Percentiles rank a stretch among this genome's conserved stretches.
Conservation (phyloP, 2,113 vertebrate species). For the Nothoprocta perdicaria region DNA sequence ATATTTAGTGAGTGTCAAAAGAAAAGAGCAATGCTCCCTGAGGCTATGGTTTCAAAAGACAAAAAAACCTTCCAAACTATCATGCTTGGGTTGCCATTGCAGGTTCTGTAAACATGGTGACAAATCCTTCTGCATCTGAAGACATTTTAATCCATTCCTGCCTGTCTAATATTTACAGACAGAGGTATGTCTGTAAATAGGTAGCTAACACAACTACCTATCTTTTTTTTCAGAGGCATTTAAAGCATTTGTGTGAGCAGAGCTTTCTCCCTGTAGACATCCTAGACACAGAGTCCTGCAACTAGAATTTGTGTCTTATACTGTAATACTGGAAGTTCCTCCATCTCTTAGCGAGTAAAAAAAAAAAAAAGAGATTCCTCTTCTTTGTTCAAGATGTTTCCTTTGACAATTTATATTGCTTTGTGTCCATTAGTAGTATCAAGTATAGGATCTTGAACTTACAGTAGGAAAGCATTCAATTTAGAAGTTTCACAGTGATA, state of each 20-base stretch:
- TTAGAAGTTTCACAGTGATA: neutral
- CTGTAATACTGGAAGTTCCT: neutral
- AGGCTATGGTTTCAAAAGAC: constrained; percentile 16
- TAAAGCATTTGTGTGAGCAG: neutral
- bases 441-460: neutral
- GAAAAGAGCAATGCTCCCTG: neutral
- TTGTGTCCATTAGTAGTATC: neutral
- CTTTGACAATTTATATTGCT: neutral
- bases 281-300: neutral
- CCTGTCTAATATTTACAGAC: neutral
- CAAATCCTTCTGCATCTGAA: constrained; percentile 6
- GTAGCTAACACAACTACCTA: neutral
- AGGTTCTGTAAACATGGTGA: neutral
- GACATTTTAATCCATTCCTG: constrained; percentile 29
- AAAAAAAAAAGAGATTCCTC: neutral
- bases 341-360: neutral
- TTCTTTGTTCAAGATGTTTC: neutral
- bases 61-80: constrained; percentile 1
- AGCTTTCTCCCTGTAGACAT: neutral
- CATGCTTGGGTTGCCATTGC: neutral
- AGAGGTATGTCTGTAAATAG: neutral
- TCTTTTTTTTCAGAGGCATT: neutral
- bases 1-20: constrained; percentile 28
- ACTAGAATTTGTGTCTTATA: neutral
- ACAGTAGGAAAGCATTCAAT: neutral